phyloP scores from a whole-genome alignment of 2,888 invertebrate genomes.

The Blastobasis lacticolella region DNA sequence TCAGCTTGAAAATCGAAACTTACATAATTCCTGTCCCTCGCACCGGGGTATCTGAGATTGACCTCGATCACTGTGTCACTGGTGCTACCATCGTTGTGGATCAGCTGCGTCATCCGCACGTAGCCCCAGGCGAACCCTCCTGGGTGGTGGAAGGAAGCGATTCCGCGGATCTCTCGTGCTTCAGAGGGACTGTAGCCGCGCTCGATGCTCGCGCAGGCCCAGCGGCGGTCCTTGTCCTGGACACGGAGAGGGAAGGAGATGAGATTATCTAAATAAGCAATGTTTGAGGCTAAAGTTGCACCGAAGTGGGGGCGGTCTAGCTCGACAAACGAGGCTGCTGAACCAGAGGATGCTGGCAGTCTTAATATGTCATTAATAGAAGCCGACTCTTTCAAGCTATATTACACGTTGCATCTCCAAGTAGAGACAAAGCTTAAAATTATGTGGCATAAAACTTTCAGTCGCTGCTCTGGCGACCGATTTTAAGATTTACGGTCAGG shows the following conservation, averaged over 20 bases:
- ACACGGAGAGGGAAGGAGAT: not conserved
- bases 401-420: too few species aligned
- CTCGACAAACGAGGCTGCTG: too few species aligned
- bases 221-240: conserved; percentile 75
- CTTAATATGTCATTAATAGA: too few species aligned
- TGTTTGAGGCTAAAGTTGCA: not conserved
- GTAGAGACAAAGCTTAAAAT: too few species aligned
- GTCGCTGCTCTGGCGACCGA: too few species aligned
- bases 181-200: conserved; percentile 91
- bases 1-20: conserved; percentile 9
- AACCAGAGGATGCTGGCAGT: too few species aligned
- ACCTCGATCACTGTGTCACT: conserved; percentile 94
- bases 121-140: conserved; percentile 89
- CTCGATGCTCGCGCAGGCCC: conserved; percentile 90
- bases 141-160: conserved; percentile 94
- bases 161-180: conserved; percentile 87
- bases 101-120: conserved; percentile 89
- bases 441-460: too few species aligned
- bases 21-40: conserved; percentile 86
- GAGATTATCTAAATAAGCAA: not conserved
- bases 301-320: too few species aligned
- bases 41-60: conserved; percentile 90
- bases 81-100: conserved; percentile 88
- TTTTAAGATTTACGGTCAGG: too few species aligned
- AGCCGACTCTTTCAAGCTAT: too few species aligned